phyloP scores from a whole-genome alignment of 2,888 invertebrate genomes.

The Drosophila rubida region DNA sequence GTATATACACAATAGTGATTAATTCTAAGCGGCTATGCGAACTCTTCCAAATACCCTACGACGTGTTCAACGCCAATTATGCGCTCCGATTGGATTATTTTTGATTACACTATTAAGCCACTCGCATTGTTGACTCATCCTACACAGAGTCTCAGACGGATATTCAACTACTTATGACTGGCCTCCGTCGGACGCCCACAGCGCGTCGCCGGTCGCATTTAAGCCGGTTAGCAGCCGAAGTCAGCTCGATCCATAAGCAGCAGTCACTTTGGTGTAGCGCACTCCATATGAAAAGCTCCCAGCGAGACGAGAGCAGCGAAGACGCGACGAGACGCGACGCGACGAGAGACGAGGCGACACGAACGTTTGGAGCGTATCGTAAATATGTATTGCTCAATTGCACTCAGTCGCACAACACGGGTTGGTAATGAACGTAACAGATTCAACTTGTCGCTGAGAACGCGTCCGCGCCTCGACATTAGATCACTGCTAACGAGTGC shows the following conservation, averaged over 20 bases:
- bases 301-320: not conserved
- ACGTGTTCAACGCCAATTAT: not conserved
- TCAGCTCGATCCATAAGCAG: constrained; percentile 52
- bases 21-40: constrained; percentile 5
- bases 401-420: constrained; percentile 69
- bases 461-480: constrained; percentile 55
- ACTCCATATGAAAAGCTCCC: constrained; percentile 59
- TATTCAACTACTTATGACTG: constrained; percentile 12
- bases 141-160: constrained; percentile 24
- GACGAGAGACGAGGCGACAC: not conserved
- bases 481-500: constrained; percentile 58
- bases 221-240: constrained; percentile 18
- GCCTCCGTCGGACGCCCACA: constrained; percentile 43
- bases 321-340: not conserved
- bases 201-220: not conserved
- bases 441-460: constrained; percentile 61
- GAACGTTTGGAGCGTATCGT: constrained; percentile 60
- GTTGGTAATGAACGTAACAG: constrained; percentile 72
- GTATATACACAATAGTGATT: constrained; percentile 20
- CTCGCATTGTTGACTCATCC: constrained; percentile 29
- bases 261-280: constrained; percentile 56
- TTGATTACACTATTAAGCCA: constrained; percentile 1
- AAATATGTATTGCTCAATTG: constrained; percentile 70
- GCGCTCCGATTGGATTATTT: constrained; percentile 2
- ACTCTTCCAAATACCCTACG: constrained; percentile 12